phyloP scores from a whole-genome alignment of 2,797 vertebrate species.

The Erithacus rubecula region DNA sequence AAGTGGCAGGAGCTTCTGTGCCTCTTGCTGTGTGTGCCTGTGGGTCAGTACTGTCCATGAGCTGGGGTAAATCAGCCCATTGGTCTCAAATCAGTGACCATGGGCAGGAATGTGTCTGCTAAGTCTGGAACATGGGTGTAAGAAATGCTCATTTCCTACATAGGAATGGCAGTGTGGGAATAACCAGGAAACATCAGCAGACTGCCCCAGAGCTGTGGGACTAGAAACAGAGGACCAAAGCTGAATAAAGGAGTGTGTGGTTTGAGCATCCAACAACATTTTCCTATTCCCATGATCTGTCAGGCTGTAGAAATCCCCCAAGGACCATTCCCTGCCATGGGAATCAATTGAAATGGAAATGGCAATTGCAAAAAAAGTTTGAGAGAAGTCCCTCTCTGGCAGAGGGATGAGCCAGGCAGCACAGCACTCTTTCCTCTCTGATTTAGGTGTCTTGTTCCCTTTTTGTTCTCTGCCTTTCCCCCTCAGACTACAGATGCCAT shows the following conservation, averaged over 20 bases:
- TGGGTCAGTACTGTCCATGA: background rate
- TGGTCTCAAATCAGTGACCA: background rate
- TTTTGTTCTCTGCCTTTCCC: background rate
- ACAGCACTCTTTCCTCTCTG: background rate
- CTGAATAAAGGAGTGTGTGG: background rate
- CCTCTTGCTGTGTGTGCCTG: background rate
- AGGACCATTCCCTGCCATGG: constrained; percentile 33
- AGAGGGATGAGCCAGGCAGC: background rate
- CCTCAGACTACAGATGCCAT: background rate
- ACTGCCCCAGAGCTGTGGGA: background rate
- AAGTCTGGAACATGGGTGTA: background rate
- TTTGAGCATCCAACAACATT: background rate
- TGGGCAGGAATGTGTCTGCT: background rate
- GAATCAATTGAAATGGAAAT: constrained; percentile 49
- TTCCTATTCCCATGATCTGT: constrained; percentile 36
- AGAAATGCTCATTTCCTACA: background rate
- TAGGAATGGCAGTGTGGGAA: background rate
- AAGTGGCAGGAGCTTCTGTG: background rate
- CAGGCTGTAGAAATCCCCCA: constrained; percentile 22
- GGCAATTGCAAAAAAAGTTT: background rate
- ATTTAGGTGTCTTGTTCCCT: background rate
- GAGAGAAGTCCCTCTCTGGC: constrained; percentile 12
- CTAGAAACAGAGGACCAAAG: background rate
- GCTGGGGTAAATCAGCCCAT: background rate
- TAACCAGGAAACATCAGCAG: background rate